A percentile compares a stretch with the other conserved stretches of the same genome.
These are phyloP conservation scores for Saguinus imperator DNA, from an alignment of 2,113 vertebrate genomes.

Conservation along the genomic window DNA sequence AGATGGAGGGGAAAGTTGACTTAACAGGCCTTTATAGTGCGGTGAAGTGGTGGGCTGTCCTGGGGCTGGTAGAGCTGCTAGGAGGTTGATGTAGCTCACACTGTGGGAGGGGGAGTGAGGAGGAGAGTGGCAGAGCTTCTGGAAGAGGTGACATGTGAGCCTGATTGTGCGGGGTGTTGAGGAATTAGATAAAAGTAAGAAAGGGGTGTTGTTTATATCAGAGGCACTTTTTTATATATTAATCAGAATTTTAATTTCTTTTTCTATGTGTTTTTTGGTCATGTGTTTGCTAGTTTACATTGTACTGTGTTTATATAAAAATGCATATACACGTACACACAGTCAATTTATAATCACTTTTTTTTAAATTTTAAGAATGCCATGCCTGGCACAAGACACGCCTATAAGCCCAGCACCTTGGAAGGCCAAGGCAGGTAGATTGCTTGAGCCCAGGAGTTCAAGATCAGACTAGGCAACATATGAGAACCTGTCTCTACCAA, in stretches of 20 bases:
- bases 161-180: too few species aligned
- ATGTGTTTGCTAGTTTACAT: neutral
- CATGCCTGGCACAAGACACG: too few species aligned
- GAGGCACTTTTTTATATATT: neutral
- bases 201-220: neutral
- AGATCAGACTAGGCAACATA: too few species aligned
- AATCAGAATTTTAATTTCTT: neutral
- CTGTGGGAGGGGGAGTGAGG: rapidly evolving
- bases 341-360: neutral
- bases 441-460: too few species aligned
- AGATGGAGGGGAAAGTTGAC: neutral
- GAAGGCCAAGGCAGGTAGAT: too few species aligned
- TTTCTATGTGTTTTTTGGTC: neutral
- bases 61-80: too few species aligned
- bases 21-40: rapidly evolving
- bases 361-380: neutral
- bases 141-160: neutral
- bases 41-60: rapidly evolving
- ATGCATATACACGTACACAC: neutral
- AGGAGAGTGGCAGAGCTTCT: neutral
- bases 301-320: neutral
- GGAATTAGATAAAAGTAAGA: neutral
- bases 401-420: too few species aligned
- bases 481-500: too few species aligned
- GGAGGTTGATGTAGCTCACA: neutral